These are phyloP conservation scores for Lindbergichthys nudifrons DNA, from an alignment of 2,797 vertebrate genomes.

Conservation along the genomic window DNA sequence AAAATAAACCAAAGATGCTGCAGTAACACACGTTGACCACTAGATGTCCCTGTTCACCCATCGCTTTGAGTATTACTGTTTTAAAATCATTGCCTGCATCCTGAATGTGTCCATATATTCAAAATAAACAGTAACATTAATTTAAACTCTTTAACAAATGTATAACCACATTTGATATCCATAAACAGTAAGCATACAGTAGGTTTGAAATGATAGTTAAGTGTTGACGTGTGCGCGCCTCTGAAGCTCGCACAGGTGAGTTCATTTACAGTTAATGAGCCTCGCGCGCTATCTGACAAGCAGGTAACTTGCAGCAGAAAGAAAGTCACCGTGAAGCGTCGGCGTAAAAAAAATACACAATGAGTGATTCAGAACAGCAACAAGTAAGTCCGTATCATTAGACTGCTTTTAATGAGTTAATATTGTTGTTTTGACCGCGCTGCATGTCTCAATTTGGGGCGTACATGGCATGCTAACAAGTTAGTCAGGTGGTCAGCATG, in stretches of 20 bases:
- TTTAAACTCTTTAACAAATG: background rate
- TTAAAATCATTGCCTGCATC: background rate
- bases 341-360: slow-evolving; percentile 25
- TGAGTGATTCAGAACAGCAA: slow-evolving; percentile 66
- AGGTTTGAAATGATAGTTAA: background rate
- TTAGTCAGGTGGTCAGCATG: background rate
- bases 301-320: slow-evolving; percentile 17
- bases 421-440: background rate
- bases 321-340: slow-evolving; percentile 24
- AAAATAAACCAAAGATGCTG: background rate
- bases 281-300: background rate
- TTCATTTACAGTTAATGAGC: slow-evolving; percentile 68
- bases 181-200: background rate
- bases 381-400: slow-evolving; percentile 56
- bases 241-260: slow-evolving; percentile 64
- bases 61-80: background rate
- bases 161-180: fast-evolving
- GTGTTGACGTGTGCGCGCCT: slow-evolving; percentile 29
- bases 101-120: background rate
- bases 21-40: slow-evolving; percentile 24
- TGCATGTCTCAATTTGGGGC: background rate
- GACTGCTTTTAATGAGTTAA: background rate
- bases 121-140: background rate
- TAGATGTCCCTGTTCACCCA: slow-evolving; percentile 27
- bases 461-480: background rate